A percentile compares a stretch with the other conserved stretches of the same genome.
Conservation (phyloP, 2,113 vertebrate species). For the Dasyornis broadbenti region DNA sequence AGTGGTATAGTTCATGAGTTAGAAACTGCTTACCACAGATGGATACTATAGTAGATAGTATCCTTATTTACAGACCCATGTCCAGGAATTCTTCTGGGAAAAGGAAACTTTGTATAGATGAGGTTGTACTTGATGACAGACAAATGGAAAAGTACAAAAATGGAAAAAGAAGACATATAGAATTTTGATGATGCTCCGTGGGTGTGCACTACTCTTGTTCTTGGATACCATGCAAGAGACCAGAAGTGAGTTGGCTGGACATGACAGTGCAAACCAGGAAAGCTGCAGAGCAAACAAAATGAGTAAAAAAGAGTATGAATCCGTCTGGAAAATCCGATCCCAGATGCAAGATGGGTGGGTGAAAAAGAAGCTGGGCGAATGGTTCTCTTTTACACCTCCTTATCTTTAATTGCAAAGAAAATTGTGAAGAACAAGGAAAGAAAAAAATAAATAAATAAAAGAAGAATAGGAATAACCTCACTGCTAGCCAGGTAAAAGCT, state of each 20-base stretch:
- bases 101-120: neutral
- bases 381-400: neutral
- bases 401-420: neutral
- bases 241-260: neutral
- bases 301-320: neutral
- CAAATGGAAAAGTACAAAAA: neutral
- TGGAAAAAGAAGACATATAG: neutral
- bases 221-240: neutral
- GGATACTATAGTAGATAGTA: neutral
- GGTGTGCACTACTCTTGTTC: neutral
- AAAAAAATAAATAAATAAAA: neutral
- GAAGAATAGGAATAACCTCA: neutral
- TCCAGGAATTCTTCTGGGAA: neutral
- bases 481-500: neutral
- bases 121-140: neutral
- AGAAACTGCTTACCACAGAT: neutral
- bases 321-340: neutral
- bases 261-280: neutral
- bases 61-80: neutral
- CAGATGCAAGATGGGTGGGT: neutral
- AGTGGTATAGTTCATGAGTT: neutral
- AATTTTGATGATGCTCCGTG: neutral
- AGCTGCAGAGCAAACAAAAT: neutral
- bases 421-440: neutral
- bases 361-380: neutral